phyloP scores from a whole-genome alignment of 1,140 invertebrate species.

The Drosophila prosaltans region DNA sequence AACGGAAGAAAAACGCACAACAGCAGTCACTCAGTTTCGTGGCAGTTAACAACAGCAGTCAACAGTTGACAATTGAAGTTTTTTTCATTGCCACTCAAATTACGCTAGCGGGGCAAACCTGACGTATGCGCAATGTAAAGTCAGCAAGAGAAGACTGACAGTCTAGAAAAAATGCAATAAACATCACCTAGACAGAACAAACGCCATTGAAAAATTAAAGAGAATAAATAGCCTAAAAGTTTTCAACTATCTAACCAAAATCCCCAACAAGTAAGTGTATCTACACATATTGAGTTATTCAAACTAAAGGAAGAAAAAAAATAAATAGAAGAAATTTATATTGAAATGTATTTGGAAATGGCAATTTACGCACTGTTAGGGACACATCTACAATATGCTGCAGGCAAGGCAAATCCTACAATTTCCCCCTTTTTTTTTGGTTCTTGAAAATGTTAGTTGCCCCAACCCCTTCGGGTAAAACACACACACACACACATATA shows the following conservation, averaged over 20 bases:
- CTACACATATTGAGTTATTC: conserved; percentile 38
- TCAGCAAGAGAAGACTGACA: conserved; percentile 43
- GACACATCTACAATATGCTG: conserved; percentile 67
- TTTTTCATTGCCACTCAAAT: conserved; percentile 57
- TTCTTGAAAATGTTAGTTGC: conserved; percentile 36
- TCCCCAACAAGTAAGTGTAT: conserved; percentile 33
- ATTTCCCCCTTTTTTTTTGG: conserved; percentile 34
- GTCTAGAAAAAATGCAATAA: conserved; percentile 64
- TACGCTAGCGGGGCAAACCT: conserved; percentile 35
- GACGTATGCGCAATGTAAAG: conserved; percentile 64
- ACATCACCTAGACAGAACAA: conserved; percentile 25
- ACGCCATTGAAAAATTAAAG: conserved; percentile 1
- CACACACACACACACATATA: not conserved
- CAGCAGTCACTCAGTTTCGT: conserved; percentile 18
- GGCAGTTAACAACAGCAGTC: conserved; percentile 25
- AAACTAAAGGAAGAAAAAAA: too few species aligned
- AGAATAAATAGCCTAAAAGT: conserved; percentile 5
- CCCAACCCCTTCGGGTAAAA: not conserved
- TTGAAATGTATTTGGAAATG: conserved; percentile 78
- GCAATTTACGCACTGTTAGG: conserved; percentile 78
- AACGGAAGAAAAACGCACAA: conserved; percentile 20
- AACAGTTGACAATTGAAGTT: conserved; percentile 65
- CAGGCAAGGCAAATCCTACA: conserved; percentile 54
- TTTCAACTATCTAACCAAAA: not conserved
- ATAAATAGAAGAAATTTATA: conserved; percentile 39